These are phyloP conservation scores for Delphinapterus leucas DNA, from an alignment of 2,113 vertebrate genomes.

Conservation along the genomic window DNA sequence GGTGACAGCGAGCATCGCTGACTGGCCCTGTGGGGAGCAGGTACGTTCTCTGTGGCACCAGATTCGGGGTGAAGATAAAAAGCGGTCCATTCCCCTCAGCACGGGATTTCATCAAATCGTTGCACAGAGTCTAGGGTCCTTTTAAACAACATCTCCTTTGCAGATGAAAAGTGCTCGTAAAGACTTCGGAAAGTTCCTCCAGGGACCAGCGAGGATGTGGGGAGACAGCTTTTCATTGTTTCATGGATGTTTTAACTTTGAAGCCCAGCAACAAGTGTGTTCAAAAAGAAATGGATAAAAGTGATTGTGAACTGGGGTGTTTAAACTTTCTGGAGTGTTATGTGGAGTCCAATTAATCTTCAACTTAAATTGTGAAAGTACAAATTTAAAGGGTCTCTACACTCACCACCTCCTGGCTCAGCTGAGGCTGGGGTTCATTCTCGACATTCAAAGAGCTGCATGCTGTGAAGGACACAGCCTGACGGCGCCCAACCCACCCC, in stretches of 20 bases:
- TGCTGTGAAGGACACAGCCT: neutral
- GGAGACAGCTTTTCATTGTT: no score
- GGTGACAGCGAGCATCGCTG: fast-evolving
- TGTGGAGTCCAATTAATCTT: neutral
- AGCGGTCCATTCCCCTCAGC: neutral
- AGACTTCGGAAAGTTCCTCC: no score
- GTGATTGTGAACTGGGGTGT: neutral
- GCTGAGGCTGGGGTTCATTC: neutral
- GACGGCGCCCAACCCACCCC: neutral
- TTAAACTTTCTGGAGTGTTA: neutral
- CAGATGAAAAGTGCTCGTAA: neutral
- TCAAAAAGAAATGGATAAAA: neutral
- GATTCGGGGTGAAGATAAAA: no score
- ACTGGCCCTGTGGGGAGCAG: fast-evolving
- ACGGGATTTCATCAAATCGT: no score
- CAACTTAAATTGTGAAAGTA: neutral
- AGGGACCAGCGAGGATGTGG: fast-evolving
- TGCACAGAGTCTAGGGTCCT: no score
- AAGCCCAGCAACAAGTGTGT: neutral
- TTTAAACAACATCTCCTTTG: neutral
- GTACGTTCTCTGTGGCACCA: fast-evolving
- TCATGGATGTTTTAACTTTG: neutral
- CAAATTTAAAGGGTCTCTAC: neutral
- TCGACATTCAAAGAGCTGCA: neutral
- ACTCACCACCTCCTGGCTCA: neutral